Evolutionary conservation across 2,797 vertebrate genomes (phyloP).

Genomic region (Poeciliopsis turneri): DNA sequence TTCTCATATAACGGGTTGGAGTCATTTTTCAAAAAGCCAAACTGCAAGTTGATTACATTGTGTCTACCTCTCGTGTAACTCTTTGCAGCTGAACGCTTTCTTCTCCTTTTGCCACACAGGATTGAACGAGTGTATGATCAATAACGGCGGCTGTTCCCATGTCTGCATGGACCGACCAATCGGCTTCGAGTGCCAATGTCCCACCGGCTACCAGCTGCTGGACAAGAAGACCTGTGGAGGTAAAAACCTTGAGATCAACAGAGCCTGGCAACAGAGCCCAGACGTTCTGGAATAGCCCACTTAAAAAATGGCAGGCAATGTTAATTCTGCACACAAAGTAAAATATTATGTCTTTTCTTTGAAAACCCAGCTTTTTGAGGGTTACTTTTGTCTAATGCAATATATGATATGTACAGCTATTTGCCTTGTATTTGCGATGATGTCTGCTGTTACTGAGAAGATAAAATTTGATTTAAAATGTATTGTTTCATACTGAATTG

Average conservation of each 20-base stretch:
- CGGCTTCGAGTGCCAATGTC: constrained; percentile 94
- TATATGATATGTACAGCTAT: background rate
- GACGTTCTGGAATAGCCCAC: background rate
- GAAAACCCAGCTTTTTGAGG: background rate
- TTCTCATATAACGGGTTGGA: background rate
- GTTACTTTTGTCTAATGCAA: background rate
- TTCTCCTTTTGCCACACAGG: constrained; percentile 75
- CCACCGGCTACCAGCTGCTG: constrained; percentile 91
- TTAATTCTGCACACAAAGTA: background rate
- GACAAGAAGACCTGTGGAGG: constrained; percentile 98
- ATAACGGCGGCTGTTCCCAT: constrained; percentile 97
- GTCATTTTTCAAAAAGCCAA: constrained; percentile 8
- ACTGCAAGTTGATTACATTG: background rate
- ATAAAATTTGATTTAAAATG: background rate
- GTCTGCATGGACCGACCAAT: constrained; percentile 94
- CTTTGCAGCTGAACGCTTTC: constrained; percentile 20
- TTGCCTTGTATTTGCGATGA: background rate
- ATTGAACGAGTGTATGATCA: constrained; percentile 91
- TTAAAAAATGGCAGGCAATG: background rate
- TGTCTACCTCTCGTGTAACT: constrained; percentile 1
- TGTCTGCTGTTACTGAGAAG: background rate
- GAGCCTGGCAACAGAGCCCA: background rate
- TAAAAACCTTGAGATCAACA: constrained; percentile 66
- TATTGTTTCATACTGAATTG: background rate
- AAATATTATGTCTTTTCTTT: background rate